Conservation (phyloP, 2,797 vertebrate species). For the Champsocephalus esox region DNA sequence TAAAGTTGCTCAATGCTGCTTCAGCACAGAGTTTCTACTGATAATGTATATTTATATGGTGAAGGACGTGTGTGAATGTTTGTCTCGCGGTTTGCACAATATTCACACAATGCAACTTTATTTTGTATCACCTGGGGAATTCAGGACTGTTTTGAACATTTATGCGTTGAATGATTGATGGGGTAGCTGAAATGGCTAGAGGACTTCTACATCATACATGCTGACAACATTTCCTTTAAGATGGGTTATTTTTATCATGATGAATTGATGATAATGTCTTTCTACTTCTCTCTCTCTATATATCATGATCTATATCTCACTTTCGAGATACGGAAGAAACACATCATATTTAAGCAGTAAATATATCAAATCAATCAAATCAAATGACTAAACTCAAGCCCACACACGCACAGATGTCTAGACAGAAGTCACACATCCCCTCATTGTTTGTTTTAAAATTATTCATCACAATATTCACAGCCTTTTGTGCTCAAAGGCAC, state of each 20-base stretch:
- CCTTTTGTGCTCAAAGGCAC: not conserved
- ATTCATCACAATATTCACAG: not conserved
- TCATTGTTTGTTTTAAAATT: conserved; percentile 15
- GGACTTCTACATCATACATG: conserved; percentile 25
- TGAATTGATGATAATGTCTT: conserved; percentile 17
- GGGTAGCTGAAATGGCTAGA: conserved; percentile 1
- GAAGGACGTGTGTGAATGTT: conserved; percentile 7
- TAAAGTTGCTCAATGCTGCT: conserved; percentile 23
- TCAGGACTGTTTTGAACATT: not conserved
- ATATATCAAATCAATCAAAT: conserved; percentile 38
- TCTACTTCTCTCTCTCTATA: not conserved
- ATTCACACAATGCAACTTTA: conserved; percentile 6
- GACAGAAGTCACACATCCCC: conserved; percentile 11
- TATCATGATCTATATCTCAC: conserved; percentile 19
- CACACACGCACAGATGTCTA: conserved; percentile 14
- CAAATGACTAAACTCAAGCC: conserved; percentile 14
- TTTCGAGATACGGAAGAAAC: conserved; percentile 22
- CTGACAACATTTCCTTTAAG: conserved; percentile 31
- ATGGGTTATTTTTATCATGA: conserved; percentile 19
- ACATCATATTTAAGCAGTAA: conserved; percentile 25
- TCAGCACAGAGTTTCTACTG: conserved; percentile 7
- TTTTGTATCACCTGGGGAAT: not conserved
- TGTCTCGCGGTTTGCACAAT: not conserved
- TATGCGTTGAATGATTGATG: conserved; percentile 14
- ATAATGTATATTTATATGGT: too few relatives aligned